A percentile compares a stretch with the other conserved stretches of the same genome.
phyloP scores from a whole-genome alignment of 2,113 vertebrate genomes.

The Chlamydotis undulata region DNA sequence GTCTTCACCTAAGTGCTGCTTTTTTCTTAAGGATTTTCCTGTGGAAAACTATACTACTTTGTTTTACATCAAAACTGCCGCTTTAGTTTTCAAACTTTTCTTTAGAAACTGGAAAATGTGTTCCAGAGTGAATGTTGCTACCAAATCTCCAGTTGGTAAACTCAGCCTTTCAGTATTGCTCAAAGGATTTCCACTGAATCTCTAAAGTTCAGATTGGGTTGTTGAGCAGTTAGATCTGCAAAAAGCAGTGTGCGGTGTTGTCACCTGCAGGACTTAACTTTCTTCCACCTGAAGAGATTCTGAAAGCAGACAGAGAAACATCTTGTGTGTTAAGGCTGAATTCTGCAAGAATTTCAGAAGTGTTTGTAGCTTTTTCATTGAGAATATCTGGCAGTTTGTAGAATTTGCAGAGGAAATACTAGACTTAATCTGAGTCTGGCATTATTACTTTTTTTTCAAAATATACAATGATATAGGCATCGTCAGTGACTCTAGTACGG shows the following conservation, averaged over 20 bases:
- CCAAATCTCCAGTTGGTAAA: background rate
- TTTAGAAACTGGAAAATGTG: background rate
- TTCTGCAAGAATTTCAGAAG: background rate
- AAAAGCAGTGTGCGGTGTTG: background rate
- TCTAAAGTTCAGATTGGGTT: background rate
- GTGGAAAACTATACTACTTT: background rate
- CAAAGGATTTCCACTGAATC: background rate
- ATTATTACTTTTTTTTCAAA: background rate
- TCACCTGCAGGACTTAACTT: background rate
- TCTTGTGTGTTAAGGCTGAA: rapidly evolving
- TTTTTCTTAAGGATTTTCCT: background rate
- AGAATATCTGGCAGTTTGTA: background rate
- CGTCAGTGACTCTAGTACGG: background rate
- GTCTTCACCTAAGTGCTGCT: background rate
- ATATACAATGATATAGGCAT: background rate
- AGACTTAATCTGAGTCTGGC: background rate
- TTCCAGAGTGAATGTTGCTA: background rate
- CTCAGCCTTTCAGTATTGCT: background rate
- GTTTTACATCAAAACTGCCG: background rate
- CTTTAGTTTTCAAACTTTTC: background rate
- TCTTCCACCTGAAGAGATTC: background rate
- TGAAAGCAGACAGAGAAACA: background rate
- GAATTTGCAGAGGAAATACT: background rate
- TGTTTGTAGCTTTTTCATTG: background rate
- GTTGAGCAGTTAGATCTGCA: background rate